Evolutionary conservation across 2,113 vertebrate species (phyloP), one percentile per base, ranked within the genome.

Genomic region (Rhea pennata): DNA sequence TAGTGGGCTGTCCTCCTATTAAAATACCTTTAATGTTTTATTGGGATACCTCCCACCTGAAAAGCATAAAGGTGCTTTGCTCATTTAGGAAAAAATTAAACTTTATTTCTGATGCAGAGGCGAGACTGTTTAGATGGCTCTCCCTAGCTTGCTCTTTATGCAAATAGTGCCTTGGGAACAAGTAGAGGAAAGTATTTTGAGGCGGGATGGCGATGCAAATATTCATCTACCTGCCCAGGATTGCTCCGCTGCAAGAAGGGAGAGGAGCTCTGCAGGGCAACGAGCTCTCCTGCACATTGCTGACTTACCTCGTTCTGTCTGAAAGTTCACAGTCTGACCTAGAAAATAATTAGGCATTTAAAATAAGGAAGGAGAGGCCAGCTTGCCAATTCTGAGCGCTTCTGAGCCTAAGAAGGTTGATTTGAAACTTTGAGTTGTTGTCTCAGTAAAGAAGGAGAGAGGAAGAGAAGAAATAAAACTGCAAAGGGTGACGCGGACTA

Each of bases 21-120:
- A 94, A 87, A 95, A 95, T 95, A 76, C 39, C 64, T 92, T 88
- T 96, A 83, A 97, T 94, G 77, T 84, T 92, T 94, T 80, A 92
- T 90, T 91, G 72, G 71, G 89, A 61, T 93, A 58, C 78, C 87
- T 93, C 78, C 84, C 84, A 85, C 86, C 69, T 91, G 59, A 89
- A 87, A 94, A 85, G 44, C 93, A 93, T 79, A 70, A 94, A 94
- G 82, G 72, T 80, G 64, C 33, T 91, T 84, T 80, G 66, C 69
- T 95, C 56, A 14, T 85, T 87, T 88, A 80, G 87, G 84, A 86
- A 90, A 66, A 88, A 88, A 86, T 13, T 73, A 77, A 83, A 26
- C 54, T 8, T 0, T 56, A 67, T 66, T 93, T 90, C 78, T 88
- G 84, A 92, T 83, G 93, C 78, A 87, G 72, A 92, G 44, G 78